Percentiles rank a stretch among this genome's conserved stretches.
phyloP scores from a whole-genome alignment of 2,797 vertebrate species.

The Clangula hyemalis region DNA sequence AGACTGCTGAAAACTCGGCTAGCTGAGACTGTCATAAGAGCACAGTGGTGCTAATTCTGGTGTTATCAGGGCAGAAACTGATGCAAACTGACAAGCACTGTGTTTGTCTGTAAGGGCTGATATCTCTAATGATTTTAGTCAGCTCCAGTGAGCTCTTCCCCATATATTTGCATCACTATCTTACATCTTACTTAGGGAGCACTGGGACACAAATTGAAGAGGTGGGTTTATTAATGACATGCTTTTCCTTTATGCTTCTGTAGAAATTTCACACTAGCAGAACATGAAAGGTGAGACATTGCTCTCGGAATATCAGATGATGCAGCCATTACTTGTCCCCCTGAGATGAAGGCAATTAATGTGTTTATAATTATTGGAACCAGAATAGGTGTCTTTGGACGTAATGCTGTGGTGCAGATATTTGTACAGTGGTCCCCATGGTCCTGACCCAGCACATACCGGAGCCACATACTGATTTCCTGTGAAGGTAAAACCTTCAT shows the following conservation, averaged over 20 bases:
- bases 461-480: neutral
- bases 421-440: neutral
- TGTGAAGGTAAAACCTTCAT: neutral
- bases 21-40: neutral
- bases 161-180: neutral
- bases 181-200: neutral
- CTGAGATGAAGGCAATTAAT: rapidly evolving
- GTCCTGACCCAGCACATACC: neutral
- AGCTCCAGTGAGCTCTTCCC: neutral
- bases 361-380: neutral
- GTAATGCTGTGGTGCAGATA: neutral
- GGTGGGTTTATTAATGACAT: neutral
- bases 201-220: neutral
- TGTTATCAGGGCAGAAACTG: neutral
- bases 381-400: neutral
- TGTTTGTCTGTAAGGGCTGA: constrained; percentile 23
- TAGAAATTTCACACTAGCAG: neutral
- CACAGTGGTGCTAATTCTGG: neutral
- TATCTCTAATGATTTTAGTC: constrained; percentile 12
- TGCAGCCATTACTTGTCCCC: neutral
- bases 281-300: neutral
- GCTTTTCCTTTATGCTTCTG: neutral
- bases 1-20: constrained; percentile 1
- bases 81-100: constrained; percentile 36
- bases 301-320: neutral